Evolutionary conservation across 2,797 vertebrate species (phyloP).

Genomic region (Ptychadena robeensis): DNA sequence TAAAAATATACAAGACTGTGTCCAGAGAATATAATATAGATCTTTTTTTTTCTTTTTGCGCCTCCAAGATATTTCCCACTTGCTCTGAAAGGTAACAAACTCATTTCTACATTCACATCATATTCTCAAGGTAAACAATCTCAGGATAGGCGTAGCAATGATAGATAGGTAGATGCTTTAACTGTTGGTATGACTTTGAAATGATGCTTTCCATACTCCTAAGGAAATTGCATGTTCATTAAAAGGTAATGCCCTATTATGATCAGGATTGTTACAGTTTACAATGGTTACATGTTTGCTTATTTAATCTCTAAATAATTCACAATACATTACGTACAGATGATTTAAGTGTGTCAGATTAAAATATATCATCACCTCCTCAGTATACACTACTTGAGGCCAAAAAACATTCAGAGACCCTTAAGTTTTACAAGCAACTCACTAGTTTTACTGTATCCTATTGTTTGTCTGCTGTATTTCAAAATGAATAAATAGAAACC

Average conservation of each 20-base stretch:
- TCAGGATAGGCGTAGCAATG: slow-evolving; percentile 63
- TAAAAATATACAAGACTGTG: slow-evolving; percentile 12
- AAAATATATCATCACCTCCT: no score
- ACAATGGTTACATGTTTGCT: neutral
- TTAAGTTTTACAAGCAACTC: neutral
- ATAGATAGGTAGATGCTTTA: slow-evolving; percentile 23
- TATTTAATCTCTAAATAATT: neutral
- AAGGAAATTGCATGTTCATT: neutral
- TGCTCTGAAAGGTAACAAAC: slow-evolving; percentile 28
- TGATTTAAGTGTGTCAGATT: no score
- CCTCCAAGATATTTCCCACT: slow-evolving; percentile 2
- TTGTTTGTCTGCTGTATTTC: neutral
- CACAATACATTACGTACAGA: neutral
- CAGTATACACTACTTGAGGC: no score
- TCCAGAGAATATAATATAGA: neutral
- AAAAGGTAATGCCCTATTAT: neutral
- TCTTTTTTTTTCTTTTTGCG: neutral
- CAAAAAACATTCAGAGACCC: no score
- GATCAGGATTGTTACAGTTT: neutral
- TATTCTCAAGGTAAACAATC: slow-evolving; percentile 63
- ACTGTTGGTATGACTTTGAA: no score
- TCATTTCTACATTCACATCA: slow-evolving; percentile 47
- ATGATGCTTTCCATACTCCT: neutral
- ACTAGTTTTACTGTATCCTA: neutral
- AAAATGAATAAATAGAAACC: neutral